A percentile compares a stretch with the other conserved stretches of the same genome.
Conservation (phyloP, 2,888 invertebrate genomes). For the Micoletzkya japonica region DNA sequence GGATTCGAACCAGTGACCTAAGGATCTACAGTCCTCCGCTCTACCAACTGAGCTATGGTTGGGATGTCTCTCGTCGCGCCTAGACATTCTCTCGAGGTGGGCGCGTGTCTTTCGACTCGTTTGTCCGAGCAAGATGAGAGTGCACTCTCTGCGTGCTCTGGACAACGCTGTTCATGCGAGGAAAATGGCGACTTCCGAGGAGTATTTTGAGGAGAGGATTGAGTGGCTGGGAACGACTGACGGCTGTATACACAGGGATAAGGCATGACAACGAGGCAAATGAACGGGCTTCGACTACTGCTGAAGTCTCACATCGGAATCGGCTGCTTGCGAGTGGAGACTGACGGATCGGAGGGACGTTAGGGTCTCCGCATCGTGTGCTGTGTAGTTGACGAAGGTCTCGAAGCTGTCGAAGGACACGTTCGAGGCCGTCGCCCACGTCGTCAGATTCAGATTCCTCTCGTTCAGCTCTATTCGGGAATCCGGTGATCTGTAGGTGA, state of each 20-base stretch:
- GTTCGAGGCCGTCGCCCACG: constrained; percentile 25
- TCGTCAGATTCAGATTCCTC: constrained; percentile 22
- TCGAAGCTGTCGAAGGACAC: constrained; percentile 28
- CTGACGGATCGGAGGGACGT: background rate
- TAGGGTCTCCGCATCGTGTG: constrained; percentile 5
- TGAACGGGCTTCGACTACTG: too few relatives aligned
- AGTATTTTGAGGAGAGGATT: too few relatives aligned
- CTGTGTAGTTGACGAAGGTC: constrained; percentile 29
- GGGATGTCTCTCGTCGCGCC: background rate
- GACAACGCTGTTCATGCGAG: too few relatives aligned
- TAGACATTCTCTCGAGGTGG: background rate
- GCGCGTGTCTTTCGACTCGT: too few relatives aligned
- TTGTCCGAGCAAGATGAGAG: background rate
- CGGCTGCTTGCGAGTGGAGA: constrained; percentile 12
- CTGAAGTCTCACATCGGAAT: constrained; percentile 16
- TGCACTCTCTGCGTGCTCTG: too few relatives aligned
- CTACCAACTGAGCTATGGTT: constrained; percentile 45
- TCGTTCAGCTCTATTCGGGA: constrained; percentile 23
- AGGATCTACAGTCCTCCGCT: constrained; percentile 44
- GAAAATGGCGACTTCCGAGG: too few relatives aligned
- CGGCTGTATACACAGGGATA: too few relatives aligned
- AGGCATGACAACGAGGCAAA: too few relatives aligned
- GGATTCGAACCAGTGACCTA: constrained; percentile 31
- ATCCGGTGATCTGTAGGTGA: constrained; percentile 17
- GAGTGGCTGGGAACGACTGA: too few relatives aligned